Evolutionary conservation across 2,113 vertebrate species (phyloP), one percentile per base, ranked within the genome.

Genomic region (Ammospiza caudacuta): DNA sequence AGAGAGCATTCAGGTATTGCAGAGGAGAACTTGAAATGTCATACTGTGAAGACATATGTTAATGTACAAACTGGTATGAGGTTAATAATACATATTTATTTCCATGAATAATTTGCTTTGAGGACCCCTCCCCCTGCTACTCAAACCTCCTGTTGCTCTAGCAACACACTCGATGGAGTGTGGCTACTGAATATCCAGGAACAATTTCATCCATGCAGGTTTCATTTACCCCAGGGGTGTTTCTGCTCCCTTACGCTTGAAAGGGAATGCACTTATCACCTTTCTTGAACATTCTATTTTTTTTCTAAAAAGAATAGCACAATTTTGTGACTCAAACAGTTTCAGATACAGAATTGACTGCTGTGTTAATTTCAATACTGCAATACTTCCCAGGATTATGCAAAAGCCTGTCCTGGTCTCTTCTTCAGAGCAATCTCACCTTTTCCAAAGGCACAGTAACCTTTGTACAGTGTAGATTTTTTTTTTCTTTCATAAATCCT

Each of bases 41-140:
- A 83, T 9, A 69, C 44, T 70, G 75, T 74, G 70, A 92, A 83
- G 83, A 87, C 64, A 82, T 80, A 90, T 62, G 41, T 63, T 94
- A 94, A 69, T 57, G 29, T 57, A 88, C 51, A 87, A 92, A 76
- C 58, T 62, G n/a, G 49, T 54, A 44, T 41, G 78, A 86, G 33
- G 46, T 90, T 85, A 85, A 82, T 84, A 89, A 79, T 68, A 54
- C 62, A 24, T 68, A 87, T 37, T 82, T 94, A 83, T 93, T 92
- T 95, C 75, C 35, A 85, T 6, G 9, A 37, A 80, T 63, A 87
- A 85, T 35, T 69, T 3, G 1, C 24, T 79, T 41, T 46, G 49
- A 91, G 13, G 58, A 85, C 27, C 24, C 7, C 12, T 5, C 3
- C 4, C 15, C 5, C 7, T 4, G 15, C 19, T 12, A 29, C 29